Base-by-base conservation (phyloP, 2,113 vertebrate species). In the Lucifuga dentata region DNA sequence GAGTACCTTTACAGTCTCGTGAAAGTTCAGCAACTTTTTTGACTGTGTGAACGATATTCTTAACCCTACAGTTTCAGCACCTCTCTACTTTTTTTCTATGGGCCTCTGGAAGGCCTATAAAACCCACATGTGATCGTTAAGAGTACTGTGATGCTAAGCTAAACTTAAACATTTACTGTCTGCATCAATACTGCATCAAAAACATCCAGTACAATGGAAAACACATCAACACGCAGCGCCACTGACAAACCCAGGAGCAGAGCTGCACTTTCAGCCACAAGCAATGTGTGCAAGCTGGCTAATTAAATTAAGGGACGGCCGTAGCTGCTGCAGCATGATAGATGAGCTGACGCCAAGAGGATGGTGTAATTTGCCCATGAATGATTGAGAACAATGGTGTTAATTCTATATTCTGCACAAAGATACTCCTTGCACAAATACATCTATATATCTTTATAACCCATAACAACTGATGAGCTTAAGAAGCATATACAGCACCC, bases 271-370 rank as follows among this genome's bases (percentile, higher is more conserved):
- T 8, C 39, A 49, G 19, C 17, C 12, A 2, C 60, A 55, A 35
- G 13, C 3, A 29, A 65, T 50, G 20, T 24, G 38, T 41, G 36
- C 36, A 70, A 71, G 71, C 32, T 40, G 38, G 24, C 72, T 83
- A 81, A 81, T 83, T 77, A 35, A 76, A 75, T 63, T 64, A 83
- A 61, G 46, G 38, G 48, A 57, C 61, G 59, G 45, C 50, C 19
- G 55, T 1, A 11, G 61, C 55, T 57, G 40, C 39, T 72, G 59
- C 63, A 50, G 55, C 3, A 32, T 73, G 75, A 84, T 86, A 72
- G 78, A 84, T 84, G 80, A 79, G 57, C 53, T 46, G 65, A 50
- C 51, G 51, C 24, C 63, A 2, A 19, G 45, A 59, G 61, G 64
- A 73, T 32, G 49, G 52, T 83, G 74, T 72, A 44, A 74, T 76